Evolutionary conservation across 2,888 invertebrate genomes (phyloP), one percentile per base, ranked within the genome.

Genomic region (Amblyteles armatorius): DNA sequence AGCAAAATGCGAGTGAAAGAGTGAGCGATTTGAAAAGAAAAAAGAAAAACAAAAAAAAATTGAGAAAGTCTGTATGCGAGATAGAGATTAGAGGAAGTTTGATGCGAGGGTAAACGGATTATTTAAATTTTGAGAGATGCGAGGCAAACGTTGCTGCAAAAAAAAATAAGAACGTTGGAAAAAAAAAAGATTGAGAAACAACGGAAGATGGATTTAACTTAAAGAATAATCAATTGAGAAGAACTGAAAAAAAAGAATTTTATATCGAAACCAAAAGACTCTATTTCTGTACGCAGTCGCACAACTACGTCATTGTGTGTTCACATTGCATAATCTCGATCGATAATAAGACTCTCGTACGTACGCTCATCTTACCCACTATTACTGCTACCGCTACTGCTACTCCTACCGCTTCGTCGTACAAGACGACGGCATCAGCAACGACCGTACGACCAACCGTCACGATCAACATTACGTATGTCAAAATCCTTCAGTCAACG

Each of bases 201-300:
- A 86, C 83, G 82, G 84, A 82, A 83, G 82, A 88, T 83, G 83
- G 88, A 89, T 89, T 89, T 86, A 71, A 83, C 79, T 83, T 85
- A 83, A 82, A 69, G 76, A 80, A 82, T 87, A 91, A 92, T 91
- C 91, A 93, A 92, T 92, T 91, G 92, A 93, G 92, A 93, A 91
- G 94, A 93, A 94, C 94, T 94, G 94, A 57, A 57, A 57, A 57
- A 93, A 60, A 63, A 87, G 84, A 93, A 91, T 93, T 94, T 94
- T 94, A 93, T 93, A 94, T 93, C 92, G 93, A 93, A 94, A 94
- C 93, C 93, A 92, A 93, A 94, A 93, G 93, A 94, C 93, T 94
- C 93, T 93, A 93, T 93, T 92, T 93, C 93, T 93, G 92, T 94
- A 93, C 93, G 92, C 93, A 92, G 92, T 93, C 92, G 92, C 92